Conservation (phyloP, 2,888 invertebrate species). For the Netelia fuscicornis region DNA sequence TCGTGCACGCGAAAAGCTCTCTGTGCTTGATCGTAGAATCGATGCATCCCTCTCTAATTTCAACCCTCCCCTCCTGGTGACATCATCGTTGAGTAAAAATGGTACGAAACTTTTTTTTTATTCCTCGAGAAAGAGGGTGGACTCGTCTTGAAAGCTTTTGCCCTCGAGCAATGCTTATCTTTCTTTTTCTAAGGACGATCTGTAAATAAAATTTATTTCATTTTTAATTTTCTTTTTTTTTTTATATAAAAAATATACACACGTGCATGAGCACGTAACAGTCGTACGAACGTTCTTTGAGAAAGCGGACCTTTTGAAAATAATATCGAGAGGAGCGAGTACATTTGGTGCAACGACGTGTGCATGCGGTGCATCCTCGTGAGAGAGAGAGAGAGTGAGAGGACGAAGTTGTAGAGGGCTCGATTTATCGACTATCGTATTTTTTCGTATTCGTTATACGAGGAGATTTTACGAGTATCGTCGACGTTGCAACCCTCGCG, state of each 20-base stretch:
- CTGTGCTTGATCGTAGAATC: slow-evolving; percentile 10
- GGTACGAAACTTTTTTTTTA: neutral
- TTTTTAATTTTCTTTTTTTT: neutral
- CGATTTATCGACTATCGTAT: slow-evolving; percentile 67
- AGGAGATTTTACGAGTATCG: slow-evolving; percentile 67
- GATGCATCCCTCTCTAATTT: slow-evolving; percentile 28
- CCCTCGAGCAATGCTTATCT: neutral
- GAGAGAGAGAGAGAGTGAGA: slow-evolving; percentile 16
- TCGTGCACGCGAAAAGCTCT: slow-evolving; percentile 21
- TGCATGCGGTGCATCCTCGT: slow-evolving; percentile 11
- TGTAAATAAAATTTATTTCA: neutral
- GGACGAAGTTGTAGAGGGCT: slow-evolving; percentile 26
- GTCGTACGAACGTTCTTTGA: neutral
- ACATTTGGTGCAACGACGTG: slow-evolving; percentile 49
- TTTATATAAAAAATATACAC: neutral
- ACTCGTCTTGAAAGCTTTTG: slow-evolving; percentile 2
- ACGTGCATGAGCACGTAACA: neutral
- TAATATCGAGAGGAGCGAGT: slow-evolving; percentile 26
- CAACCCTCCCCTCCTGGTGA: neutral
- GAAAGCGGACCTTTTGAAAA: slow-evolving; percentile 19
- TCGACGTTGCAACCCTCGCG: slow-evolving; percentile 31
- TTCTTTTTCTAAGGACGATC: too few species aligned
- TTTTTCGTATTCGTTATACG: slow-evolving; percentile 67
- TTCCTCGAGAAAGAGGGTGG: neutral
- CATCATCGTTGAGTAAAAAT: neutral